Base-by-base conservation (phyloP, 2,888 invertebrate genomes). In the Geophilus truncorum region DNA sequence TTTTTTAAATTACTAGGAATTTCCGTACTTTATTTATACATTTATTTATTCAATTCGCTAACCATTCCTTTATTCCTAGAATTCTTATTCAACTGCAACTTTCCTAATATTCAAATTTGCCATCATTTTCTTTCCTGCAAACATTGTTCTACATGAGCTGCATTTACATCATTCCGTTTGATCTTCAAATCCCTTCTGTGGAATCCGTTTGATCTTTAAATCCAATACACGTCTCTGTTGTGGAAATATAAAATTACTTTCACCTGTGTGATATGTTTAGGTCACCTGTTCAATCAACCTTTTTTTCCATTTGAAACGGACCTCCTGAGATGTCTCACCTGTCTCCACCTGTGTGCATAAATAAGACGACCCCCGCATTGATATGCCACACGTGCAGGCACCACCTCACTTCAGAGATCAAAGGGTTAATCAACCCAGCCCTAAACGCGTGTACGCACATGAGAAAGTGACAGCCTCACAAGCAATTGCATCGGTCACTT, bases 291-390 rank as follows among this genome's bases (percentile, higher is more conserved):
- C 70, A 70, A 70, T 70, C 70, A 70, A 51, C 51, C 4, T 28
- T 70, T 70, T n/a, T n/a, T 70, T 70, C 70, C 70, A 70, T 70
- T 70, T 70, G 15, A 70, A 70, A 70, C n/a, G 25, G 70, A 70
- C 70, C 70, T 70, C 70, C 70, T 25, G 70, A 70, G 70, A 70
- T 70, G 70, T 70, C 70, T 70, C 70, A 70, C 70, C 70, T 70
- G 70, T 70, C 70, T 70, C 70, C 70, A 70, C 70, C 70, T 70
- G 70, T 28, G 70, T 70, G 70, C 70, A 70, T 70, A 70, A 70
- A 70, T 70, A 70, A 70, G 70, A 70, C 70, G 70, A 70, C 70
- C 70, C 70, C 70, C 70, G 70, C 70, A 70, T 70, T 70, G 70
- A 70, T 70, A 70, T 70, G 70, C 70, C 28, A 70, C 28, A 70